A percentile compares a stretch with the other conserved stretches of the same genome.
phyloP scores from a whole-genome alignment of 2,888 invertebrate genomes.

The Chesias legatella region DNA sequence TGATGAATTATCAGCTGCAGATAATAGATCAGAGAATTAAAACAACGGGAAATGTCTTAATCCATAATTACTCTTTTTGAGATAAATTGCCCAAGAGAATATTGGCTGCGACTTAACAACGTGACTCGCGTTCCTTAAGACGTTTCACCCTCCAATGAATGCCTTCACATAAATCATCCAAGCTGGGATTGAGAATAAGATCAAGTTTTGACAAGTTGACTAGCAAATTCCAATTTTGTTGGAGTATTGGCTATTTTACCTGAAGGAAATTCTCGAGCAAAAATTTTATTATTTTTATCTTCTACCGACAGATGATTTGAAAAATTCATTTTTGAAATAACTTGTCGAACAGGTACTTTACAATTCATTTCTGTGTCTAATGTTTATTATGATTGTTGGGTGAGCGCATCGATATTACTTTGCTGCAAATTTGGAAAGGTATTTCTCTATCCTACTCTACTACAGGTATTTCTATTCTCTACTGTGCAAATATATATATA shows the following conservation, averaged over 20 bases:
- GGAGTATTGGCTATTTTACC: neutral
- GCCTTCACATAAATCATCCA: slow-evolving; percentile 8
- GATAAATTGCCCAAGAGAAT: slow-evolving; percentile 12
- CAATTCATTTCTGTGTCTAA: too few relatives aligned
- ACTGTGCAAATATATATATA: too few relatives aligned
- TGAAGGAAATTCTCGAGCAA: neutral
- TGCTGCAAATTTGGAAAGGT: too few relatives aligned
- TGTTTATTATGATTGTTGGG: too few relatives aligned
- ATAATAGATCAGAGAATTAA: neutral
- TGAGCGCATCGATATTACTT: too few relatives aligned
- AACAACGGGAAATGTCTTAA: neutral
- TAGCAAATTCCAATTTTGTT: slow-evolving; percentile 7
- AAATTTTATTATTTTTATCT: too few relatives aligned
- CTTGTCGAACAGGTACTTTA: too few relatives aligned
- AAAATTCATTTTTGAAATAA: too few relatives aligned
- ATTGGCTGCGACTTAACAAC: slow-evolving; percentile 10
- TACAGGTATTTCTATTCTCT: too few relatives aligned
- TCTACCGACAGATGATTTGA: too few relatives aligned
- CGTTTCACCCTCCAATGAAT: slow-evolving; percentile 4
- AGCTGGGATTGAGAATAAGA: neutral
- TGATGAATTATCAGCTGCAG: too few relatives aligned
- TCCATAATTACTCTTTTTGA: slow-evolving; percentile 9
- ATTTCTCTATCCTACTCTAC: too few relatives aligned
- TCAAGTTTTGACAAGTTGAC: slow-evolving; percentile 3
- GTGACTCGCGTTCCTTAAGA: slow-evolving; percentile 5